These are phyloP conservation scores for Oryzaephilus surinamensis DNA, from an alignment of 1,140 invertebrate species.

Conservation along the genomic window DNA sequence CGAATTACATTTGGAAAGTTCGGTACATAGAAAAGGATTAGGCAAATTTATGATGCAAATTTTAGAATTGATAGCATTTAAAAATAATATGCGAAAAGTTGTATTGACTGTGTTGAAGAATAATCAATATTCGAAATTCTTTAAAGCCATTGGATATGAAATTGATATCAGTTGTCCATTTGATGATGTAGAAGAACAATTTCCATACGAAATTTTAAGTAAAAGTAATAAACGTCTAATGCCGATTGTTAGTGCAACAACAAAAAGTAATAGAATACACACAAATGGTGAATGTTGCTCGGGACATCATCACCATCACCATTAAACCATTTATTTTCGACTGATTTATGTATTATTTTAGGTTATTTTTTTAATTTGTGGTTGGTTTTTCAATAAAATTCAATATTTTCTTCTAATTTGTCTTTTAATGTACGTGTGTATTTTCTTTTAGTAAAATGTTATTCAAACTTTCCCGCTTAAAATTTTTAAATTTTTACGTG, in stretches of 20 bases:
- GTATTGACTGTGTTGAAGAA: constrained; percentile 72
- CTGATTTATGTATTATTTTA: too few relatives aligned
- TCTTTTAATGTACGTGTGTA: too few relatives aligned
- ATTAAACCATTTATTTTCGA: too few relatives aligned
- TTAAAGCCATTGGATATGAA: constrained; percentile 46
- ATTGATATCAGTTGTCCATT: constrained; percentile 42
- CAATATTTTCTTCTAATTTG: too few relatives aligned
- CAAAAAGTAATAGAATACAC: constrained; percentile 8
- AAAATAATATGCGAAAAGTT: constrained; percentile 64
- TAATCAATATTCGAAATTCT: constrained; percentile 62
- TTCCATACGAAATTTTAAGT: constrained; percentile 45
- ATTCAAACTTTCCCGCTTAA: too few relatives aligned
- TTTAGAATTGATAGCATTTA: constrained; percentile 62
- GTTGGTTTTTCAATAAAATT: too few relatives aligned
- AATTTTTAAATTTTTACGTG: too few relatives aligned
- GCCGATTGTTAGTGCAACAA: constrained; percentile 6
- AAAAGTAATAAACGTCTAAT: constrained; percentile 38
- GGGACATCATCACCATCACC: constrained; percentile 18
- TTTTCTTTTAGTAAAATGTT: too few relatives aligned
- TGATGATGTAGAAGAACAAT: constrained; percentile 38
- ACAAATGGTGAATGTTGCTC: constrained; percentile 20
- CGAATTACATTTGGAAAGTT: constrained; percentile 66
- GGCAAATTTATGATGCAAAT: constrained; percentile 72
- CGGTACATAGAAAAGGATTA: constrained; percentile 56
- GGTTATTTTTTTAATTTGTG: too few relatives aligned